Evolutionary conservation across 2,113 vertebrate genomes (phyloP), one percentile per base, ranked within the genome.

Genomic region (Promerops cafer): DNA sequence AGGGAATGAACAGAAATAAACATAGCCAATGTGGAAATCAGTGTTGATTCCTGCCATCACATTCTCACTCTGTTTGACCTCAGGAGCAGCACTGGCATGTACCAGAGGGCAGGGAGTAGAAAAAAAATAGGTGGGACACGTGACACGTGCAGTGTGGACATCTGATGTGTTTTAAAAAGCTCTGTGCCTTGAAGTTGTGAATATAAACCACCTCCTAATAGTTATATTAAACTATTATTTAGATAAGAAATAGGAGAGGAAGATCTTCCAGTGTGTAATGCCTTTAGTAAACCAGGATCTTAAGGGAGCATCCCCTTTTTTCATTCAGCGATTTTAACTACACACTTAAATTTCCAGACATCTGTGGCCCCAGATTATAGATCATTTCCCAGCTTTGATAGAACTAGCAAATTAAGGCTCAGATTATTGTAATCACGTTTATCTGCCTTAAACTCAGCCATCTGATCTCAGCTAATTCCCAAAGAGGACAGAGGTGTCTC

Each of bases 1-100:
- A 37, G 88, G 89, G 91, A 92, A 78, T 15, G 92, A 91, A 94
- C 4, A 89, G 87, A 94, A 96, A 94, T 94, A 97, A 97, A 96
- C 90, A 81, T 45, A 93, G 86, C 52, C 83, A 70, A 60, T 90
- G 90, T 91, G 93, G 69, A 95, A 96, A 94, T 93, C 82, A 87
- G 49, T 47, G 86, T 79, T 96, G 88, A 95, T 91, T 93, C 91
- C 84, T 90, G 72, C 70, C 87, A 60, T 93, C 92, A 91, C 57
- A 90, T 96, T 93, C 85, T 94, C 89, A 68, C 80, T 94, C 75
- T 3, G 13, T 81, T 86, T 86, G 89, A 96, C 95, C 92, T 86
- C 54, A 1, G 83, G 70, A 95, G 47, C 49, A 84, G 47, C 61
- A 27, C 53, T 85, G 87, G 93, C 89, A 50, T 53, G 87, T 71